These are phyloP conservation scores for Napeogenes inachia DNA, from an alignment of 2,888 invertebrate species.

Conservation along the genomic window DNA sequence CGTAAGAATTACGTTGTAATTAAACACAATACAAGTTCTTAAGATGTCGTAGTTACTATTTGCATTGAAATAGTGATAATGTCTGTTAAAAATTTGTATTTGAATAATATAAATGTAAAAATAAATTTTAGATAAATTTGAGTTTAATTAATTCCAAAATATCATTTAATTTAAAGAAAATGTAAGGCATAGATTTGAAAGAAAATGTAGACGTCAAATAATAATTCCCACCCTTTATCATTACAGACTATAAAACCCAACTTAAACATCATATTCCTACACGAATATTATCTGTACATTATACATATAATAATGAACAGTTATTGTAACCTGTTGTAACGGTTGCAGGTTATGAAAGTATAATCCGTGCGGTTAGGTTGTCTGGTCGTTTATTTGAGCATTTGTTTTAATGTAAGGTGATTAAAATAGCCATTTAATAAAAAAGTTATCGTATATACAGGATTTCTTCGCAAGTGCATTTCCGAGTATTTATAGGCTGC, in stretches of 20 bases:
- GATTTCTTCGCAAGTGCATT: constrained; percentile 25
- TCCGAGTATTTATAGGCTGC: constrained; percentile 35
- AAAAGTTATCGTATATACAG: background rate
- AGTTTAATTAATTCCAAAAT: too few species aligned
- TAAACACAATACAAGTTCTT: background rate
- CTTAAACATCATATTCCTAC: background rate
- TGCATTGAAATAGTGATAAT: too few species aligned
- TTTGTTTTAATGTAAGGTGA: too few species aligned
- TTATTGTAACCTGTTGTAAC: constrained; percentile 35
- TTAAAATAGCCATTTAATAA: too few species aligned
- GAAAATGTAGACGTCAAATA: too few species aligned
- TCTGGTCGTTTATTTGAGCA: too few species aligned
- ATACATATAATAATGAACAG: constrained; percentile 17
- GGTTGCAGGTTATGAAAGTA: constrained; percentile 49
- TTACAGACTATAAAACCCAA: background rate
- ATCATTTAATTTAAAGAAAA: too few species aligned
- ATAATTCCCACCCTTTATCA: background rate
- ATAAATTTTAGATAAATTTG: too few species aligned
- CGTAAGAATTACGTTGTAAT: background rate
- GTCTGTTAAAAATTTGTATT: too few species aligned
- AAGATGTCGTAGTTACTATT: too few species aligned
- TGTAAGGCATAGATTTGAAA: too few species aligned
- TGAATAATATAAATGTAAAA: too few species aligned
- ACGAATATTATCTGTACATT: constrained; percentile 9
- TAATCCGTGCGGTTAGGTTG: constrained; percentile 11